phyloP scores from a whole-genome alignment of 2,797 vertebrate genomes.

The Pteronotus mesoamericanus region DNA sequence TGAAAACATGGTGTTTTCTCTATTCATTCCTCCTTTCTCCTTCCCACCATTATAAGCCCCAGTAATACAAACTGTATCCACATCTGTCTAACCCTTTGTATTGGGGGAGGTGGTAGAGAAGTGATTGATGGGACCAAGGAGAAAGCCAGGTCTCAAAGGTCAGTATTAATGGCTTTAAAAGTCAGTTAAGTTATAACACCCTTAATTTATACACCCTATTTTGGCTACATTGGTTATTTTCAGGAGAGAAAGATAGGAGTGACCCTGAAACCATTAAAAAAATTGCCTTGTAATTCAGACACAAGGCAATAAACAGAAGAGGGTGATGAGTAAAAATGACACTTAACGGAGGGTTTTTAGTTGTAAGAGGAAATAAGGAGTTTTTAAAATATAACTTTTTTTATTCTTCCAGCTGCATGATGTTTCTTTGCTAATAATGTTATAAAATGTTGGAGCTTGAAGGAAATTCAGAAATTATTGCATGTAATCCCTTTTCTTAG shows the following conservation, averaged over 20 bases:
- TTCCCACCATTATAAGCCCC: neutral
- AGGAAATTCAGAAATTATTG: neutral
- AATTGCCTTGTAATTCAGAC: constrained; percentile 35
- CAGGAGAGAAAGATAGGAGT: constrained; percentile 12
- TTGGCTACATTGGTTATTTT: constrained; percentile 59
- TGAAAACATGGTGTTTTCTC: neutral
- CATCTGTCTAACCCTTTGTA: constrained; percentile 23
- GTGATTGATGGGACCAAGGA: constrained; percentile 46
- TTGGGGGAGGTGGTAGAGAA: neutral
- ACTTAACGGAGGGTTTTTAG: neutral
- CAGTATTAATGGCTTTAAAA: constrained; percentile 63
- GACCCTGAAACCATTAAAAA: constrained; percentile 47
- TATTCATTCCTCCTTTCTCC: neutral
- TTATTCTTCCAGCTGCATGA: neutral
- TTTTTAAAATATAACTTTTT: constrained; percentile 3
- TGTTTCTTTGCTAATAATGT: neutral
- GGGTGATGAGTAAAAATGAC: constrained; percentile 6
- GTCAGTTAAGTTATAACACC: constrained; percentile 61
- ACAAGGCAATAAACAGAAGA: neutral
- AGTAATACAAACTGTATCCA: constrained; percentile 5
- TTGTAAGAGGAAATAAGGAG: neutral
- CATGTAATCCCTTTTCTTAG: neutral
- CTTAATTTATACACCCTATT: constrained; percentile 57
- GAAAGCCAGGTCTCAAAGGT: constrained; percentile 59
- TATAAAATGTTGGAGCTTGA: neutral